Conservation (phyloP, 2,888 invertebrate genomes). For the Pristionchus mayeri region DNA sequence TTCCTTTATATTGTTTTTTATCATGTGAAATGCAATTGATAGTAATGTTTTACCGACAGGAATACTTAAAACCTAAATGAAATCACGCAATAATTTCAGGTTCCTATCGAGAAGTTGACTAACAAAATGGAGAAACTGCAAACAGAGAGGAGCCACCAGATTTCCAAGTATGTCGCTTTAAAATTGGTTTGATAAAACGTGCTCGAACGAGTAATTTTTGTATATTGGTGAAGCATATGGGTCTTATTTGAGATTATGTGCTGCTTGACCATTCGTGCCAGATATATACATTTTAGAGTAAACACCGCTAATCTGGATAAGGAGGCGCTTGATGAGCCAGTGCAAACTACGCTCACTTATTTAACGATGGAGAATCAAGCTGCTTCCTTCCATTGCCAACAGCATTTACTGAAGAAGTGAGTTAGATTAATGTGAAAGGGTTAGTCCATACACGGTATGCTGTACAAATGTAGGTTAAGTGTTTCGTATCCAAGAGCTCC, state of each 20-base stretch:
- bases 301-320: constrained; percentile 81
- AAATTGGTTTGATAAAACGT: background rate
- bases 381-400: constrained; percentile 83
- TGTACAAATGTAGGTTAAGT: background rate
- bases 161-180: constrained; percentile 19
- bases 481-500: background rate
- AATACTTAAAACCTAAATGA: background rate
- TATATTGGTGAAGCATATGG: background rate
- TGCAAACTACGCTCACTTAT: constrained; percentile 80
- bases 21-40: too few species aligned
- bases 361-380: constrained; percentile 87
- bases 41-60: too few species aligned
- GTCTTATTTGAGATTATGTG: too few species aligned
- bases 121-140: constrained; percentile 85
- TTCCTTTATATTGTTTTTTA: background rate
- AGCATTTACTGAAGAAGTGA: constrained; percentile 39
- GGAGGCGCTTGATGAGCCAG: constrained; percentile 78
- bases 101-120: constrained; percentile 83
- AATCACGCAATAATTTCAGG: background rate
- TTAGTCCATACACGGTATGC: background rate
- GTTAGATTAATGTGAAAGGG: background rate
- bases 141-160: constrained; percentile 84
- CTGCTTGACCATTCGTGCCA: too few species aligned
- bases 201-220: background rate
- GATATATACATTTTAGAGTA: too few species aligned